Evolutionary conservation across 2,113 vertebrate genomes (phyloP).

Genomic region (Cochlearius cochlearius): DNA sequence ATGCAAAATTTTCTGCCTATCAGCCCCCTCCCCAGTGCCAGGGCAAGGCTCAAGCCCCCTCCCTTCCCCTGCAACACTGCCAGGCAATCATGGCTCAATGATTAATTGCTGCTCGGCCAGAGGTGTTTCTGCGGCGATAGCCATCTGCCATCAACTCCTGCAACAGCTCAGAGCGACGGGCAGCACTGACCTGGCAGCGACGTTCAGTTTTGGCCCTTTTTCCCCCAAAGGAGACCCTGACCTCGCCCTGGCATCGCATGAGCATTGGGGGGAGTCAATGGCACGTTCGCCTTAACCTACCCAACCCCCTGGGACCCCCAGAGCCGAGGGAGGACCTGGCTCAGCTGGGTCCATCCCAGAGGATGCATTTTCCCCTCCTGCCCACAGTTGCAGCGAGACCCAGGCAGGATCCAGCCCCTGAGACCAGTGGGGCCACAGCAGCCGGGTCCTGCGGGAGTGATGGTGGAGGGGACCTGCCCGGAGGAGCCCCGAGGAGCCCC

Average conservation of each 20-base stretch:
- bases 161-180: rapidly evolving
- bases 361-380: neutral
- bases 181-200: neutral
- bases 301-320: neutral
- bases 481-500: no score
- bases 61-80: conserved; percentile 13
- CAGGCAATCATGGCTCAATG: neutral
- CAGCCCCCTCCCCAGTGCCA: neutral
- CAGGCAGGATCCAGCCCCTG: neutral
- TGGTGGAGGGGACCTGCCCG: rapidly evolving
- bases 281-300: neutral
- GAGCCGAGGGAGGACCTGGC: rapidly evolving
- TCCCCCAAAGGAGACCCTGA: neutral
- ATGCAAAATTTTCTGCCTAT: conserved; percentile 13
- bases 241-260: rapidly evolving
- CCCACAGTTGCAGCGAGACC: neutral
- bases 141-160: neutral
- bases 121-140: neutral
- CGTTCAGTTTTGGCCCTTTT: neutral
- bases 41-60: neutral
- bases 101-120: neutral
- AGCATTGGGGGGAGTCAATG: neutral
- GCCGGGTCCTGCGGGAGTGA: rapidly evolving
- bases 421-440: rapidly evolving
- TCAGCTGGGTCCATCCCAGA: neutral